A percentile compares a stretch with the other conserved stretches of the same genome.
Conservation (phyloP, 2,113 vertebrate genomes). For the Aptenodytes patagonicus region DNA sequence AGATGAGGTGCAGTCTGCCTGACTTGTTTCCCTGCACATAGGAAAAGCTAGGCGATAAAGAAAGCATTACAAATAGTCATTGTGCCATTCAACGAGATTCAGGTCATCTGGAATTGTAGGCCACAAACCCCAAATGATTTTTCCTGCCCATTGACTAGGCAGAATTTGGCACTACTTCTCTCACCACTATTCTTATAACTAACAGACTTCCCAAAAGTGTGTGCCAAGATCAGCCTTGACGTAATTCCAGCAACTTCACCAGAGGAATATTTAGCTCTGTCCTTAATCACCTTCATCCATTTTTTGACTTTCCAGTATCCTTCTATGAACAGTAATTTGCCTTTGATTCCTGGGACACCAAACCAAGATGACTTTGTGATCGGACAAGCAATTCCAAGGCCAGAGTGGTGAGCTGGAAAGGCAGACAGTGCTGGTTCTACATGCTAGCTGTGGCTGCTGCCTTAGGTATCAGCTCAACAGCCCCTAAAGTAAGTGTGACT, state of each 20-base stretch:
- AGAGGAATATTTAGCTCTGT: conserved; percentile 1
- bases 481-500: background rate
- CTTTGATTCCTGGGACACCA: background rate
- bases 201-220: background rate
- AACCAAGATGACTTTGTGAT: background rate
- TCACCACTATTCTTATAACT: background rate
- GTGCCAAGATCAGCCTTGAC: conserved; percentile 9
- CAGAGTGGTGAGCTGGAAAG: background rate
- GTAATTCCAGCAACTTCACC: background rate
- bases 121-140: background rate
- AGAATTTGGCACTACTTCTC: background rate
- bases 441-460: background rate
- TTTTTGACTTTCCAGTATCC: background rate
- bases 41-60: background rate
- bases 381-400: background rate
- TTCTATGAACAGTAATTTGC: background rate
- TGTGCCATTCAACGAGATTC: background rate
- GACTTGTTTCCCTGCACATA: accelerated
- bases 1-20: background rate
- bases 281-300: background rate
- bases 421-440: background rate
- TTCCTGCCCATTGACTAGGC: background rate
- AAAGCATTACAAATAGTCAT: background rate
- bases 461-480: background rate
- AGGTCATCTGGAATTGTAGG: background rate